phyloP scores from a whole-genome alignment of 92 coral and sea anemone species.

The Siderastrea radians region DNA sequence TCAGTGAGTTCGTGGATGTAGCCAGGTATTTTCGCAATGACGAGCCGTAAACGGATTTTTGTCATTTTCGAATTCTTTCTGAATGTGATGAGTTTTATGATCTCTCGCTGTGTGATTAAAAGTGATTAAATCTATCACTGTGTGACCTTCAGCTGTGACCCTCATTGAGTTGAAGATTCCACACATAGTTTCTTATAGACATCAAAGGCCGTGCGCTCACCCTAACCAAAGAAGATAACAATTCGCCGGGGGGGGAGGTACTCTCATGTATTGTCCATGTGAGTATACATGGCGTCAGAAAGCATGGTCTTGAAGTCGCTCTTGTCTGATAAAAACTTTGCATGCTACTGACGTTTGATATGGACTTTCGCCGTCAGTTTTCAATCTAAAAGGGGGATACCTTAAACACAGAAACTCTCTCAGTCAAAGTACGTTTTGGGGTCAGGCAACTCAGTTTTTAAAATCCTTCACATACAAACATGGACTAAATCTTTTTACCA shows the following conservation, averaged over 20 bases:
- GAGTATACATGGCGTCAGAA: background rate
- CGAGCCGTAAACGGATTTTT: background rate
- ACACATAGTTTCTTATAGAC: background rate
- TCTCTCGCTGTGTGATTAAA: background rate
- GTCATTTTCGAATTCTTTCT: background rate
- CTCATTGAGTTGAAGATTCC: slow-evolving; percentile 9
- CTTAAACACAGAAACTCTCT: no score
- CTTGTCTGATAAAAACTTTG: no score
- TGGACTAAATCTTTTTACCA: no score
- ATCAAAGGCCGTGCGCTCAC: background rate
- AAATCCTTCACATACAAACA: no score
- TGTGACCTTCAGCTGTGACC: slow-evolving; percentile 14
- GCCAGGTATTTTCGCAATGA: background rate
- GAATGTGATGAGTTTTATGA: background rate
- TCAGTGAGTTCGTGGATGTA: background rate
- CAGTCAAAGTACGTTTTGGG: no score
- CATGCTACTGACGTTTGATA: no score
- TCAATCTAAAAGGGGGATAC: no score
- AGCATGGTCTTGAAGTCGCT: no score
- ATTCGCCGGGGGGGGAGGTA: background rate
- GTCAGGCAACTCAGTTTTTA: no score
- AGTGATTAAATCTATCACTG: slow-evolving; percentile 1
- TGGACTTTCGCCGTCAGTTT: no score
- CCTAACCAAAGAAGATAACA: background rate
- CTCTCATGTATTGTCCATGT: background rate